phyloP scores from a whole-genome alignment of 2,113 vertebrate genomes.

The Atherinomorus stipes region DNA sequence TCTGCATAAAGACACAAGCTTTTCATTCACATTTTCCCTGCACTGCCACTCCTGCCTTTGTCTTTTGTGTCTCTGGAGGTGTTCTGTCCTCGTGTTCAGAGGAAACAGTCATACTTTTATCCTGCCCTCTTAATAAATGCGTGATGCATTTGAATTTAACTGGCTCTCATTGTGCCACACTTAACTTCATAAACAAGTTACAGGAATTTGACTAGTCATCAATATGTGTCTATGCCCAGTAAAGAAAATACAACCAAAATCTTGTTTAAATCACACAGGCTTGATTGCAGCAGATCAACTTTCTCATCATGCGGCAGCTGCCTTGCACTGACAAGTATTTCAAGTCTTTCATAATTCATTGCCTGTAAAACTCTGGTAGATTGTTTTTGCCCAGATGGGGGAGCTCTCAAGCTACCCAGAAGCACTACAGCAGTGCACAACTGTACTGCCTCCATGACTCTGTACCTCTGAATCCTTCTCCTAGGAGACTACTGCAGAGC shows the following conservation, averaged over 20 bases:
- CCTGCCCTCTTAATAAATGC: conserved; percentile 36
- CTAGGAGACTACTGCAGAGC: conserved; percentile 60
- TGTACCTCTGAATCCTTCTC: conserved; percentile 35
- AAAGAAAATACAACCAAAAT: conserved; percentile 9
- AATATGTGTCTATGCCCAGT: conserved; percentile 8
- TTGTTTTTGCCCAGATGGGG: conserved; percentile 68
- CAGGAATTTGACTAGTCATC: not conserved
- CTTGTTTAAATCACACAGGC: not conserved
- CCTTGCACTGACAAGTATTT: conserved; percentile 33
- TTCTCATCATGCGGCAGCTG: conserved; percentile 35
- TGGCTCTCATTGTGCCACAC: conserved; percentile 32
- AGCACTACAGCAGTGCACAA: conserved; percentile 9
- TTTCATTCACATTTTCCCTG: conserved; percentile 60
- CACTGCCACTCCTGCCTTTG: conserved; percentile 49
- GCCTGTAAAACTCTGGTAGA: not conserved
- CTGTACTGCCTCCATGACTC: conserved; percentile 6
- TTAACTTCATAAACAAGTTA: not conserved
- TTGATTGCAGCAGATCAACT: conserved; percentile 25
- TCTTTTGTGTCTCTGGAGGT: conserved; percentile 52
- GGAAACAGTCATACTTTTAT: conserved; percentile 50
- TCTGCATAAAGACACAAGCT: conserved; percentile 47
- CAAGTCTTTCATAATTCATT: conserved; percentile 19
- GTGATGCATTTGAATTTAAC: conserved; percentile 8
- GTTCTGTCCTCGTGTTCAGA: conserved; percentile 58
- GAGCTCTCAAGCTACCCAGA: conserved; percentile 64